Percentiles rank a stretch among this genome's conserved stretches.
Evolutionary conservation across 2,797 vertebrate species (phyloP).

Genomic region (Anguilla obscura): DNA sequence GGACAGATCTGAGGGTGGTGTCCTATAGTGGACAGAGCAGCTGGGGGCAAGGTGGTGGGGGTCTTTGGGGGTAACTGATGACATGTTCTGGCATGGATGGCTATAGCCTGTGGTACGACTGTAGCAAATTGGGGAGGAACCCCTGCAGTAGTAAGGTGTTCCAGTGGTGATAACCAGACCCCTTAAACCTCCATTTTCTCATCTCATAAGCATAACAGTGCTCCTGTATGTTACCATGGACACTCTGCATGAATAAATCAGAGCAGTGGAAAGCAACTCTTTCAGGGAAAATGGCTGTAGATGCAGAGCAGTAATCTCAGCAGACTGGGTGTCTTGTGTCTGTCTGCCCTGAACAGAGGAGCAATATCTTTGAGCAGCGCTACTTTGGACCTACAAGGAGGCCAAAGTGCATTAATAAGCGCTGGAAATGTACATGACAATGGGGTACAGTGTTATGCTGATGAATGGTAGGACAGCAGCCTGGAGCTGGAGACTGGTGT

Average conservation of each 20-base stretch:
- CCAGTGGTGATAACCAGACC: conserved; percentile 1
- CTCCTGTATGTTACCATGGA: conserved; percentile 20
- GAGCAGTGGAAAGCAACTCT: background rate
- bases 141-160: background rate
- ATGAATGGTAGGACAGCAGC: conserved; percentile 6
- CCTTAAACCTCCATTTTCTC: background rate
- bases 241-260: background rate
- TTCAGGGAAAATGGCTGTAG: conserved; percentile 13
- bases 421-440: background rate
- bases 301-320: background rate
- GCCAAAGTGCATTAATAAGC: background rate
- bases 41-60: background rate
- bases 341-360: background rate
- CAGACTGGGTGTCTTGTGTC: background rate
- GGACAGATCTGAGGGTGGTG: conserved; percentile 1
- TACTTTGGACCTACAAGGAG: background rate
- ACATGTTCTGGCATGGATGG: conserved; percentile 8
- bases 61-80: background rate
- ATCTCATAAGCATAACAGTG: conserved; percentile 17
- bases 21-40: conserved; percentile 19
- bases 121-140: conserved; percentile 9
- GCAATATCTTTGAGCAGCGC: background rate
- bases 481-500: background rate
- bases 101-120: background rate
- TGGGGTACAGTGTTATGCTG: conserved; percentile 12